Evolutionary conservation across 1,140 invertebrate genomes (phyloP), one percentile per base, ranked within the genome.

Genomic region (Drosophila biarmipes): DNA sequence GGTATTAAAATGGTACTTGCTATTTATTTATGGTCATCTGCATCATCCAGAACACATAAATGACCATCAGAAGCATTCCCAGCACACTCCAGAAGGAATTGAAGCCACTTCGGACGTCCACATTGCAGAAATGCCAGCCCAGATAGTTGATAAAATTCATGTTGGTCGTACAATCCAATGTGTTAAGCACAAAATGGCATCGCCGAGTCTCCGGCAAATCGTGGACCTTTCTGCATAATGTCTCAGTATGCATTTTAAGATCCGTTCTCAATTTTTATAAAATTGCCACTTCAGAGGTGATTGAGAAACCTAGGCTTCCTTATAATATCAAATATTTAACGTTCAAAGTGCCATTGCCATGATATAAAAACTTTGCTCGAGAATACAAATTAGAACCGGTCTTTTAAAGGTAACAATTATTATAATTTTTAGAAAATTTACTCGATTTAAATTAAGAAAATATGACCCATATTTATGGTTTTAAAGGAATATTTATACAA

Each of bases 41-140:
- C 58, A 73, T 51, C 69, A 74, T 64, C 72, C 71, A 74, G n/a
- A 74, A 74, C 1, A 74, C 15, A 15, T 56, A 74, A 0, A 19
- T 21, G 8, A 17, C 4, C 0, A 64, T 5, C 0, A 46, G 0
- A 6, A 7, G 1, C 69, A 73, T 62, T 14, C 27, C 37, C 37
- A 74, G 6, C 1, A 34, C 31, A 2, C 34, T 74, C 43, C 58
- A 63, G 11, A 64, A 64, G 31, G 46, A 15, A 45, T 74, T 63
- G 37, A 74, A 74, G 17, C 27, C 45, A 19, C 55, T 74, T 1
- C 31, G 19, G 2, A 45, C 34, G 10, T 74, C 43, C 27, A 74
- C 24, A 8, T 21, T 5, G 46, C 72, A 74, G 24, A 52, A 74
- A 38, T 74, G 52, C 51, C 58, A 64, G 0, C 11, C 4, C 8